These are phyloP conservation scores for Podiceps cristatus DNA, from an alignment of 2,113 vertebrate genomes.

Conservation along the genomic window DNA sequence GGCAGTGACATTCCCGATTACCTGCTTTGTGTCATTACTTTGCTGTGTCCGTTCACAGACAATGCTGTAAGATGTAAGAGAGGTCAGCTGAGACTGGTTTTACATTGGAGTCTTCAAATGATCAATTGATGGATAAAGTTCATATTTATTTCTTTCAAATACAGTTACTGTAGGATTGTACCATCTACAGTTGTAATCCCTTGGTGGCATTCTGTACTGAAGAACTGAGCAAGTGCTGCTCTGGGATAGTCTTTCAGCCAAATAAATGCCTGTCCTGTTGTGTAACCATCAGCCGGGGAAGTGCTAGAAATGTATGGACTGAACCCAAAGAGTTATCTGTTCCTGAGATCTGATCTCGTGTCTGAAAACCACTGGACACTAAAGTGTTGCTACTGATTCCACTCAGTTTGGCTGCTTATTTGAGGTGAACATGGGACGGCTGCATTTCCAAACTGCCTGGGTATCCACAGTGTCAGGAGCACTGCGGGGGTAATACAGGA, in stretches of 20 bases:
- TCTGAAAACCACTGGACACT: not conserved
- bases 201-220: not conserved
- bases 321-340: not conserved
- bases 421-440: not conserved
- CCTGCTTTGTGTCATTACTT: not conserved
- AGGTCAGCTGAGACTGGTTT: not conserved
- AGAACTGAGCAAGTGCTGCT: not conserved
- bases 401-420: not conserved
- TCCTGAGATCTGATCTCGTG: not conserved
- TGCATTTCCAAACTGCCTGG: not conserved
- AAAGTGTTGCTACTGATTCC: not conserved
- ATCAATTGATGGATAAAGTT: not conserved
- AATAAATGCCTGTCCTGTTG: not conserved
- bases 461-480: not conserved
- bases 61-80: not conserved
- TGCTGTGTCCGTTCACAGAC: not conserved
- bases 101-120: not conserved
- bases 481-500: not conserved
- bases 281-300: not conserved
- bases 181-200: not conserved
- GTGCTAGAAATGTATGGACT: not conserved
- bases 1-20: not conserved
- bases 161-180: not conserved
- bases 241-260: not conserved
- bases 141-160: not conserved